Base-by-base conservation (phyloP, 2,113 vertebrate species). In the Heterotis niloticus region DNA sequence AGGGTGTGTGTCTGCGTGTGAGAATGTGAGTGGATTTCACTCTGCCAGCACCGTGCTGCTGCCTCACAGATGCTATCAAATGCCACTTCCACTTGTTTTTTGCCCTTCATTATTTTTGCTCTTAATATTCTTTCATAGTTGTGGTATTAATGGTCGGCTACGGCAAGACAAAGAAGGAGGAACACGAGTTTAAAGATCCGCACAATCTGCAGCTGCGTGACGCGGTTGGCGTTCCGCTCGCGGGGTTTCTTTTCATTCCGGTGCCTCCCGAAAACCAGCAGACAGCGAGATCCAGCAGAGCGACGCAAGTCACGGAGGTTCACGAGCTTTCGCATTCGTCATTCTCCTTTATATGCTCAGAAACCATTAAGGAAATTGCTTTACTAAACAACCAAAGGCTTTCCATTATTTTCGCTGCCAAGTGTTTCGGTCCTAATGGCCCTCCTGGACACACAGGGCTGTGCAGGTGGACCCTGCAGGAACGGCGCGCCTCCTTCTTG, bases 341-440 rank as follows among this genome's bases (percentile, higher is more conserved):
- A 85, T 57, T n/a, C 77, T 80, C 83, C 80, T 79, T 83, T 73
- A 73, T 82, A 78, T 75, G 69, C 76, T 81, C 80, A 66, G 24
- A 77, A 80, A 77, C 80, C 86, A 86, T 86, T 88, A 86, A 85
- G 83, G 80, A 84, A 86, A 86, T 86, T 85, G 80, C 84, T 83
- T 84, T 82, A 83, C 83, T 84, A 81, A 83, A 76, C 81, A 83
- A 85, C 84, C 84, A 82, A 85, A 82, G 85, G 3, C 85, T 84
- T 88, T 88, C 84, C 85, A 85, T 86, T 88, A 85, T 82, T 83
- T 84, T 77, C 71, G 71, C 80, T 85, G 83, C 72, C 76, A 60
- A 84, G 77, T 71, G 74, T 71, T 76, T 81, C 79, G 65, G 54
- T 24, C 68, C 44, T 79, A 80, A 82, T 80, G 71, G 79, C 75